These are phyloP conservation scores for Drosophila ustulata DNA, from an alignment of 2,888 invertebrate genomes.

Conservation along the genomic window DNA sequence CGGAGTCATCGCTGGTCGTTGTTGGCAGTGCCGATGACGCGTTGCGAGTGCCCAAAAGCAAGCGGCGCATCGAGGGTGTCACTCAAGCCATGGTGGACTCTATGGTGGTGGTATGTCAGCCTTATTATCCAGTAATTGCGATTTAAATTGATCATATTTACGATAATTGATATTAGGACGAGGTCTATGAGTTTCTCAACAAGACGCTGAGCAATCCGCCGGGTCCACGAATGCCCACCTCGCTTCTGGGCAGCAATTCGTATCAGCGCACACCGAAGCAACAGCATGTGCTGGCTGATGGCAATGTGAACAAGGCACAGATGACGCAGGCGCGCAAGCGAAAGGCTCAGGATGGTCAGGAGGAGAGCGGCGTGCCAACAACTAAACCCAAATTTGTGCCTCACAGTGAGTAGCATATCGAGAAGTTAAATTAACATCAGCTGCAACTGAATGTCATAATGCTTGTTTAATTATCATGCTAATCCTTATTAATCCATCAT, in stretches of 20 bases:
- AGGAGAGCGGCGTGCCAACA: slow-evolving; percentile 83
- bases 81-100: slow-evolving; percentile 93
- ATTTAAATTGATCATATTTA: not conserved
- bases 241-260: slow-evolving; percentile 54
- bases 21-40: slow-evolving; percentile 93
- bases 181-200: slow-evolving; percentile 88
- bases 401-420: slow-evolving; percentile 60
- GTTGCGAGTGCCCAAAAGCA: slow-evolving; percentile 89
- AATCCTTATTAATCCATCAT: slow-evolving; percentile 9
- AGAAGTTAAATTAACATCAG: not conserved
- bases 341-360: slow-evolving; percentile 85
- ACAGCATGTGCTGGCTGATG: slow-evolving; percentile 49
- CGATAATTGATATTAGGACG: slow-evolving; percentile 85
- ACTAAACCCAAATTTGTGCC: slow-evolving; percentile 75
- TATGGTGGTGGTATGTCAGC: slow-evolving; percentile 87
- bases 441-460: not conserved
- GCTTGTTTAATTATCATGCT: not conserved
- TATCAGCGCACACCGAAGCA: slow-evolving; percentile 55
- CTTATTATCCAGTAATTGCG: not conserved
- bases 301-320: slow-evolving; percentile 48
- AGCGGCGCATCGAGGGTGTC: slow-evolving; percentile 90
- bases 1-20: slow-evolving; percentile 91
- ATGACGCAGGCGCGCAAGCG: slow-evolving; percentile 85
- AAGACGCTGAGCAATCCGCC: slow-evolving; percentile 88
- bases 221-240: slow-evolving; percentile 82